phyloP scores from a whole-genome alignment of 2,113 vertebrate genomes.

The Cyprinodon tularosa region DNA sequence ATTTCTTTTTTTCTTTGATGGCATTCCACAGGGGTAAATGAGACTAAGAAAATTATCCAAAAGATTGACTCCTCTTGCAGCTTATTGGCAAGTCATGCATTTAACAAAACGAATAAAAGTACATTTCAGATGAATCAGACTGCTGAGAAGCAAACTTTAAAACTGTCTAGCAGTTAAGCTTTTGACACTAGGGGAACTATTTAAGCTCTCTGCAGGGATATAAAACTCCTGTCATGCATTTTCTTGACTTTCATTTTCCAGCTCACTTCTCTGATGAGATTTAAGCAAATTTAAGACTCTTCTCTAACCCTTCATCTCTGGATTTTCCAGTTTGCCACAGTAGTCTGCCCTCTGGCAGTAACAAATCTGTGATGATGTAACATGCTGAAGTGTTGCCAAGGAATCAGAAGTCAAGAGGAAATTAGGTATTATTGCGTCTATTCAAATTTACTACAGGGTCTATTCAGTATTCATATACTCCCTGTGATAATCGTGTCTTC shows the following conservation, averaged over 20 bases:
- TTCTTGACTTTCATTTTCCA: constrained; percentile 36
- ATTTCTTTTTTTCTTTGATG: background rate
- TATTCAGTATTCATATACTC: constrained; percentile 26
- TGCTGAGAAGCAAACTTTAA: constrained; percentile 5
- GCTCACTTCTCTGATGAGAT: constrained; percentile 49
- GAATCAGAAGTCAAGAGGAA: constrained; percentile 51
- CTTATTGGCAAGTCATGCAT: constrained; percentile 17
- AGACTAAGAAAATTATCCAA: background rate
- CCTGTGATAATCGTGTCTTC: constrained; percentile 19
- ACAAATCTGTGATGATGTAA: constrained; percentile 72
- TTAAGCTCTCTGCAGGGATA: constrained; percentile 18
- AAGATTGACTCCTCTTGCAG: constrained; percentile 7
- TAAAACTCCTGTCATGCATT: constrained; percentile 18
- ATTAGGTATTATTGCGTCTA: constrained; percentile 29
- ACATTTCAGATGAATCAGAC: constrained; percentile 20
- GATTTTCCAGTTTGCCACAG: constrained; percentile 28
- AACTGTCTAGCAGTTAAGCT: constrained; percentile 25
- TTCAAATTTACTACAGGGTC: constrained; percentile 27
- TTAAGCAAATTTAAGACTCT: constrained; percentile 36
- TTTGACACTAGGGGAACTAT: constrained; percentile 21
- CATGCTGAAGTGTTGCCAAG: constrained; percentile 62
- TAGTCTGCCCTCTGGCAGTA: constrained; percentile 57
- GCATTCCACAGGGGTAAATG: too few species aligned
- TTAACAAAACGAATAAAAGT: constrained; percentile 3
- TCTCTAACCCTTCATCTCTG: background rate